phyloP scores from a whole-genome alignment of 2,888 invertebrate genomes.

The Hyles lineata region DNA sequence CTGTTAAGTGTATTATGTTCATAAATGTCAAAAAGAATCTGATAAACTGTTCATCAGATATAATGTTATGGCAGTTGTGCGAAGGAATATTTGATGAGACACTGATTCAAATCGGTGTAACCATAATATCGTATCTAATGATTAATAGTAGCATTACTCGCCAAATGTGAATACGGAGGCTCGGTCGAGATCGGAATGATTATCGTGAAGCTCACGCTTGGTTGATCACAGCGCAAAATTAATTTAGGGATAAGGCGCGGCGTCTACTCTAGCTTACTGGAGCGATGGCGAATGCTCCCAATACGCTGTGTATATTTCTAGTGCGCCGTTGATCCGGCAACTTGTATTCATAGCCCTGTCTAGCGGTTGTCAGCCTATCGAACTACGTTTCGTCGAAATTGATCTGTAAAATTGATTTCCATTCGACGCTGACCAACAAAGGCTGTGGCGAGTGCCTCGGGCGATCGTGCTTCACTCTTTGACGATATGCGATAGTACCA shows the following conservation, averaged over 20 bases:
- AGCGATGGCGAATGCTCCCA: slow-evolving; percentile 34
- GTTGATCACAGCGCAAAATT: slow-evolving; percentile 76
- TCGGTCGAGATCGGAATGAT: slow-evolving; percentile 69
- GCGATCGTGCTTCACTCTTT: slow-evolving; percentile 31
- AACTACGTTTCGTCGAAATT: slow-evolving; percentile 55
- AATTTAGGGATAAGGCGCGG: slow-evolving; percentile 69
- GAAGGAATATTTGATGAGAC: slow-evolving; percentile 40
- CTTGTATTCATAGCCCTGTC: slow-evolving; percentile 66
- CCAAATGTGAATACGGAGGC: slow-evolving; percentile 55
- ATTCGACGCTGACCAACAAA: slow-evolving; percentile 61
- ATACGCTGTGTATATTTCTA: slow-evolving; percentile 48
- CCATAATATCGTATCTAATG: slow-evolving; percentile 51
- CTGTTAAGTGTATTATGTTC: neutral
- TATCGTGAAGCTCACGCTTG: slow-evolving; percentile 71
- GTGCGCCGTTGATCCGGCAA: slow-evolving; percentile 54
- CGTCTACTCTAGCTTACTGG: slow-evolving; percentile 6
- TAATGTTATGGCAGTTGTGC: neutral
- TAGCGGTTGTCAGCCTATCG: slow-evolving; percentile 55
- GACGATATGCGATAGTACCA: slow-evolving; percentile 16
- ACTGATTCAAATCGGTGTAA: slow-evolving; percentile 38
- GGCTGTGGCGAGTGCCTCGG: slow-evolving; percentile 40
- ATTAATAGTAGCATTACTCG: slow-evolving; percentile 69
- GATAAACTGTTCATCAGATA: neutral
- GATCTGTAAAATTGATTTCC: slow-evolving; percentile 73
- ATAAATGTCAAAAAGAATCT: neutral